Percentiles rank a stretch among this genome's conserved stretches.
Evolutionary conservation across 2,113 vertebrate genomes (phyloP).

Genomic region (Egretta garzetta): DNA sequence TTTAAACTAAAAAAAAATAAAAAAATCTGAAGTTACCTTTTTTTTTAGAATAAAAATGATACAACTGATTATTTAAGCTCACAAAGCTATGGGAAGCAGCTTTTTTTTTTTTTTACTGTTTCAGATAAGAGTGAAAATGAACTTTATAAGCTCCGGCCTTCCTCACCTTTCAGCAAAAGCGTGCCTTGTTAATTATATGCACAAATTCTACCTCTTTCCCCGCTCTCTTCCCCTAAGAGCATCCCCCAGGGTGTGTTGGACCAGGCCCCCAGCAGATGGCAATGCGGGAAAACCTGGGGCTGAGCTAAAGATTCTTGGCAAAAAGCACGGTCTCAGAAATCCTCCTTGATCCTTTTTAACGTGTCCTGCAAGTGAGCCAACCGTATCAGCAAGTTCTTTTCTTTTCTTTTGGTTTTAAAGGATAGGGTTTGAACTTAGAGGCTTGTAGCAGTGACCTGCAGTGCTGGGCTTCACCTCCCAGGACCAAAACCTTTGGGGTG

Average conservation of each 20-base stretch:
- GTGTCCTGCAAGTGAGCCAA: background rate
- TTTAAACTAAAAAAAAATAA: background rate
- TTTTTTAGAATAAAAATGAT: background rate
- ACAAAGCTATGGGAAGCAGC: background rate
- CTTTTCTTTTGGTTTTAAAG: rapidly evolving
- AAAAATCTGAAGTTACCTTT: rapidly evolving
- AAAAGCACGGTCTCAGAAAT: background rate
- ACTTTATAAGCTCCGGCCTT: background rate
- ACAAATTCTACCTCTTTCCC: rapidly evolving
- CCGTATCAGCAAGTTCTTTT: rapidly evolving
- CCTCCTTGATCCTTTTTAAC: rapidly evolving
- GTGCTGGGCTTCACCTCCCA: background rate
- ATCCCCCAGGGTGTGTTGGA: too few species aligned
- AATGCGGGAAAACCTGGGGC: conserved; percentile 24
- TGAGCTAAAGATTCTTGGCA: too few species aligned
- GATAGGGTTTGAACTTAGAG: background rate
- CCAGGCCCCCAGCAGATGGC: conserved; percentile 35
- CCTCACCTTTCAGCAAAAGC: background rate
- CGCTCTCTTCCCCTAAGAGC: too few species aligned
- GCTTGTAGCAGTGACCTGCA: background rate
- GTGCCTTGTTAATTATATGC: rapidly evolving
- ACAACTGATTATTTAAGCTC: background rate
- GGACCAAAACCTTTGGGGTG: background rate
- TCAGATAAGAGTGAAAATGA: background rate
- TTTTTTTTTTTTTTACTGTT: background rate